These are phyloP conservation scores for Caenorhabditis wallacei DNA, from an alignment of 2,888 invertebrate species.

Conservation along the genomic window DNA sequence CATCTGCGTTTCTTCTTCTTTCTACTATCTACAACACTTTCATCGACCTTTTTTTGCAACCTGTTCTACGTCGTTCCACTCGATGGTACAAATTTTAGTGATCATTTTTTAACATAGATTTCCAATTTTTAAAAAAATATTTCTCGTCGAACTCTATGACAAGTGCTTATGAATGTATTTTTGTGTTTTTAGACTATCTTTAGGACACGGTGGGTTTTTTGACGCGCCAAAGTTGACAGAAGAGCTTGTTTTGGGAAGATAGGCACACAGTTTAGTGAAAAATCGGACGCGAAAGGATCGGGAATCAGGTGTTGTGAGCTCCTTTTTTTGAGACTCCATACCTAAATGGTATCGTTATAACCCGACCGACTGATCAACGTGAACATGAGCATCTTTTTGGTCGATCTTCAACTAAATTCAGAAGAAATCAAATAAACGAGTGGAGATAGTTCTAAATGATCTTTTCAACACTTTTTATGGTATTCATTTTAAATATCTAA, in stretches of 20 bases:
- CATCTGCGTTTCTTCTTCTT: conserved; percentile 28
- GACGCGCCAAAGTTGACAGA: conserved; percentile 35
- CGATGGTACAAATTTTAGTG: conserved; percentile 8
- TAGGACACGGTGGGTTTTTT: conserved; percentile 15
- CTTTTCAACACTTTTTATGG: no score
- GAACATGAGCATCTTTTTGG: no score
- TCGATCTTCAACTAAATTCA: no score
- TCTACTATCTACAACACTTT: background rate
- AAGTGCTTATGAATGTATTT: background rate
- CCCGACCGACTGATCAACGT: no score
- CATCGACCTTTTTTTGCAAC: conserved; percentile 32
- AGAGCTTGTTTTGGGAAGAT: conserved; percentile 40
- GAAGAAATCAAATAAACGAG: no score
- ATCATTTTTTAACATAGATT: background rate
- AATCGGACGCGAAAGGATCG: conserved; percentile 19
- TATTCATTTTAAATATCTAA: no score
- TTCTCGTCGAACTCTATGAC: background rate
- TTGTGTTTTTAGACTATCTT: conserved; percentile 9
- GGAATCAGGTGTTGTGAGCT: conserved; percentile 20
- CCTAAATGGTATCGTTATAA: no score
- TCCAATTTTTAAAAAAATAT: background rate
- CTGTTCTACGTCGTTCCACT: conserved; percentile 37
- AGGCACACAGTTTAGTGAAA: conserved; percentile 25
- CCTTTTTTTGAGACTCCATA: background rate
- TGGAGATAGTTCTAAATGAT: no score